Conservation (phyloP, 2,113 vertebrate species). For the Plecotus auritus region DNA sequence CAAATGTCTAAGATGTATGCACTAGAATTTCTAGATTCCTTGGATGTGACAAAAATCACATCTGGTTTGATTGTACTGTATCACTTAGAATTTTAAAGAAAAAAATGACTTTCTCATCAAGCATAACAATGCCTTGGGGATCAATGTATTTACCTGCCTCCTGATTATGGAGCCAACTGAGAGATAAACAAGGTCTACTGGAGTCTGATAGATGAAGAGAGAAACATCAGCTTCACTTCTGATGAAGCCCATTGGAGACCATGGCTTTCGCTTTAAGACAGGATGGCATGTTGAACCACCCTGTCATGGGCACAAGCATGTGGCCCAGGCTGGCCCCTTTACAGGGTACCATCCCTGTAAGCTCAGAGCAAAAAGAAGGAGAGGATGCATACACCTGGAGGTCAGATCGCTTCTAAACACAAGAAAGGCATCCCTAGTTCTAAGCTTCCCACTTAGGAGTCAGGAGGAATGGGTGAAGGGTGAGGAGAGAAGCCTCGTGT, state of each 20-base stretch:
- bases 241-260: neutral
- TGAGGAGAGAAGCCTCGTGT: neutral
- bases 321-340: neutral
- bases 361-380: neutral
- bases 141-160: neutral
- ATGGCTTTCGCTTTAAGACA: neutral
- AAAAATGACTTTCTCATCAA: constrained; percentile 10
- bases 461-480: neutral
- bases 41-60: neutral
- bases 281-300: neutral
- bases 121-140: neutral
- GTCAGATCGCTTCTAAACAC: neutral
- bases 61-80: neutral
- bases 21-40: neutral
- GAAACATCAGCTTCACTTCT: neutral
- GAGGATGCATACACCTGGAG: neutral
- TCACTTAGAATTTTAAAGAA: constrained; percentile 28
- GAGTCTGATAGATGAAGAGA: neutral
- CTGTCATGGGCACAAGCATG: neutral
- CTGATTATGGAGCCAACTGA: neutral
- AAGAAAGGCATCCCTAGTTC: neutral
- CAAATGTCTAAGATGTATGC: neutral
- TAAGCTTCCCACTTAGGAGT: neutral
- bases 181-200: neutral
- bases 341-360: neutral